A percentile compares a stretch with the other conserved stretches of the same genome.
Conservation (phyloP, 2,888 invertebrate genomes). For the Drosophila algonquin region DNA sequence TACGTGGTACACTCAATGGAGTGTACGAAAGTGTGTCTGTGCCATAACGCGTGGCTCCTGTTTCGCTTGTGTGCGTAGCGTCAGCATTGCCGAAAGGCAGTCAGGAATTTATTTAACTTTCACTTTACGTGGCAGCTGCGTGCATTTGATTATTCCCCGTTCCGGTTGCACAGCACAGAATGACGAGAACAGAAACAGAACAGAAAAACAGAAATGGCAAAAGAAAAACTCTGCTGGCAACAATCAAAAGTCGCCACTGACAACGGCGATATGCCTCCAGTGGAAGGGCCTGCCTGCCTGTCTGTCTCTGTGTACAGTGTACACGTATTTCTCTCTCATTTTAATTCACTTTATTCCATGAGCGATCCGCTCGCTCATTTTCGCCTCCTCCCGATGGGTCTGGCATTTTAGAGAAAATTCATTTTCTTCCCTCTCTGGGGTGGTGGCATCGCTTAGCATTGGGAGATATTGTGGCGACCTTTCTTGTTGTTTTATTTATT, state of each 20-base stretch:
- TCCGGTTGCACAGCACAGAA: slow-evolving; percentile 19
- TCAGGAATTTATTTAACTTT: slow-evolving; percentile 39
- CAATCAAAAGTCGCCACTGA: slow-evolving; percentile 55
- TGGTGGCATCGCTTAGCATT: slow-evolving; percentile 14
- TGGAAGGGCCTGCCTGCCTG: slow-evolving; percentile 1
- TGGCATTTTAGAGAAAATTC: slow-evolving; percentile 60
- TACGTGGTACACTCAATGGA: slow-evolving; percentile 8
- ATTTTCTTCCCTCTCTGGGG: slow-evolving; percentile 20
- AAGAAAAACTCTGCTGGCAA: slow-evolving; percentile 27
- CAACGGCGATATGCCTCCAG: slow-evolving; percentile 36
- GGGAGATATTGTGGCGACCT: slow-evolving; percentile 21
- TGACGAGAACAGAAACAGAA: background rate
- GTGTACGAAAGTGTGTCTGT: background rate
- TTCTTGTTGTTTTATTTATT: slow-evolving; percentile 37
- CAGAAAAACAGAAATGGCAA: slow-evolving; percentile 14
- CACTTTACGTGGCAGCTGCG: slow-evolving; percentile 35
- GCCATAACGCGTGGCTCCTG: slow-evolving; percentile 4
- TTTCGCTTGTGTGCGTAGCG: slow-evolving; percentile 18
- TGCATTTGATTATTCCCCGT: slow-evolving; percentile 32
- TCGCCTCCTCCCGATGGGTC: slow-evolving; percentile 17
- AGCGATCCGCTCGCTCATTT: slow-evolving; percentile 37
- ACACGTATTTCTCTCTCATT: slow-evolving; percentile 30
- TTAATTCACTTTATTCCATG: slow-evolving; percentile 42
- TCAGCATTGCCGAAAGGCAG: slow-evolving; percentile 14
- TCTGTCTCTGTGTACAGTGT: background rate